Evolutionary conservation across 2,797 vertebrate species (phyloP).

Genomic region (Lycodopsis pacificus): DNA sequence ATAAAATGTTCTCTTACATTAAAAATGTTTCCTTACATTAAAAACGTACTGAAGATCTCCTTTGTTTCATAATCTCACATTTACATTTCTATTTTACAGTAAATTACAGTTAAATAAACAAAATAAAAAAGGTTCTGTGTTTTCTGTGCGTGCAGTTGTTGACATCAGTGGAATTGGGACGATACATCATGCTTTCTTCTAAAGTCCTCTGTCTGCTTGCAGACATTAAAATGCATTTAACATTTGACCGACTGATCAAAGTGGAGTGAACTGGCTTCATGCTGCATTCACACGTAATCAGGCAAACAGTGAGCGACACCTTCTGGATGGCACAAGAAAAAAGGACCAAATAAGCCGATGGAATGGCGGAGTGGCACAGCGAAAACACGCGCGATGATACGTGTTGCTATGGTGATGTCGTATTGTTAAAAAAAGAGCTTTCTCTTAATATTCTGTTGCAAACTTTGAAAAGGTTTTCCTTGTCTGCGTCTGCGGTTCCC

Average conservation of each 20-base stretch:
- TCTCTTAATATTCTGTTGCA: too few relatives aligned
- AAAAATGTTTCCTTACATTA: conserved; percentile 74
- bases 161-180: neutral
- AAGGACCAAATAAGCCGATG: too few relatives aligned
- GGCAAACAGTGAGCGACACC: neutral
- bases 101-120: conserved; percentile 22
- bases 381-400: too few relatives aligned
- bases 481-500: too few relatives aligned
- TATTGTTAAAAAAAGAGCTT: too few relatives aligned
- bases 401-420: too few relatives aligned
- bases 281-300: neutral
- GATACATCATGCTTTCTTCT: neutral
- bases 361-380: too few relatives aligned
- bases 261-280: neutral
- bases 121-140: neutral
- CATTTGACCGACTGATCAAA: neutral
- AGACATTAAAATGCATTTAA: too few relatives aligned
- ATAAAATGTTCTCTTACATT: conserved; percentile 76
- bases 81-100: conserved; percentile 44
- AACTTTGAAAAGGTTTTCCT: too few relatives aligned
- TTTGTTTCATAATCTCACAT: conserved; percentile 62
- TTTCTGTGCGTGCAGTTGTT: neutral
- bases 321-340: too few relatives aligned
- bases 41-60: conserved; percentile 67
- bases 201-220: neutral